These are phyloP conservation scores for Phengaris arion DNA, from an alignment of 2,888 invertebrate genomes.

Conservation along the genomic window DNA sequence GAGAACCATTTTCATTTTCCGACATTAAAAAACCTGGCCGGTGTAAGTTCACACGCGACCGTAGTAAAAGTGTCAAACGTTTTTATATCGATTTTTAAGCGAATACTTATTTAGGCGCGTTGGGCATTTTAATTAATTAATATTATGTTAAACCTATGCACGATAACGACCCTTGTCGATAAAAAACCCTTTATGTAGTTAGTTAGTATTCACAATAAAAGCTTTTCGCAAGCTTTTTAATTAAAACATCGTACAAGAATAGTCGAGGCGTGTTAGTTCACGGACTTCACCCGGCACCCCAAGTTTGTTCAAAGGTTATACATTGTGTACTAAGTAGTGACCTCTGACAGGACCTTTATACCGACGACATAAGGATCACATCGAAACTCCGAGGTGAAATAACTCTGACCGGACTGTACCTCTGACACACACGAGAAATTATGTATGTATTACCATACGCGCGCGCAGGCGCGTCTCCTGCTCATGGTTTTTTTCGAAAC, in stretches of 20 bases:
- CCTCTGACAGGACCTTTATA: too few relatives aligned
- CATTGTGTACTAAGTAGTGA: too few relatives aligned
- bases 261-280: neutral
- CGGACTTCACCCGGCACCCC: neutral
- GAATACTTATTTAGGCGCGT: too few relatives aligned
- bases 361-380: neutral
- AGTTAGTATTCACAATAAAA: neutral
- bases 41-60: too few relatives aligned
- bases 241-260: constrained; percentile 3
- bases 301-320: neutral
- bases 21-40: too few relatives aligned
- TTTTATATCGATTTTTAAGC: too few relatives aligned
- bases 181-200: neutral
- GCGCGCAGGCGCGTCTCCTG: too few relatives aligned
- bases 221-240: neutral
- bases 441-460: neutral
- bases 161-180: neutral
- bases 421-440: neutral
- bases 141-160: neutral
- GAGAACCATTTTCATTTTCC: neutral
- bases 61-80: too few relatives aligned
- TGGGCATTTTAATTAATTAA: too few relatives aligned
- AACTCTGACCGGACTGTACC: neutral
- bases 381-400: too few relatives aligned
- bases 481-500: too few relatives aligned